A percentile compares a stretch with the other conserved stretches of the same genome.
Conservation (phyloP, 2,888 invertebrate genomes). For the Drosophila imparisetae region DNA sequence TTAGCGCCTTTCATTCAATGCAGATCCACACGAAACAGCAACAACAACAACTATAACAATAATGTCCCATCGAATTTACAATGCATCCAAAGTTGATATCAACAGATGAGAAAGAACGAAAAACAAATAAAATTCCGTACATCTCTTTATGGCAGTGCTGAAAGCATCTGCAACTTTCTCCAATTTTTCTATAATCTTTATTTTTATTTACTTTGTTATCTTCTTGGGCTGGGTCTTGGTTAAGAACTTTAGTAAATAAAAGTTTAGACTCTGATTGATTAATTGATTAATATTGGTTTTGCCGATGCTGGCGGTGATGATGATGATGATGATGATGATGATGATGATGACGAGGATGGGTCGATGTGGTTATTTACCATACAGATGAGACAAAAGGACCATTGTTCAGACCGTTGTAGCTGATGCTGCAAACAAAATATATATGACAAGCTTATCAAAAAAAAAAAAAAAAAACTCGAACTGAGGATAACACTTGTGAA, state of each 20-base stretch:
- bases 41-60: neutral
- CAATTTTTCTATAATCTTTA: neutral
- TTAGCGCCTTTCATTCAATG: slow-evolving; percentile 4
- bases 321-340: slow-evolving; percentile 10
- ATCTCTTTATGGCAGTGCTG: neutral
- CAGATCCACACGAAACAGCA: slow-evolving; percentile 19
- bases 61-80: slow-evolving; percentile 4
- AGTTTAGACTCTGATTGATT: slow-evolving; percentile 36
- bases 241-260: slow-evolving; percentile 5
- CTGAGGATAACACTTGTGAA: neutral
- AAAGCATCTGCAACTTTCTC: neutral
- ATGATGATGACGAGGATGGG: neutral
- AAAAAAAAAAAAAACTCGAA: neutral
- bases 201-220: neutral
- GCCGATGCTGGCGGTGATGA: neutral
- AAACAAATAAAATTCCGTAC: neutral
- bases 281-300: slow-evolving; percentile 40
- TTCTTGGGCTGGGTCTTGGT: neutral
- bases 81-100: neutral
- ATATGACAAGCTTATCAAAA: neutral
- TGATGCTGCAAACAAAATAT: neutral
- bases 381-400: neutral
- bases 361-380: neutral
- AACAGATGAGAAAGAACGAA: neutral
- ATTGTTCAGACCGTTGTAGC: neutral